These are phyloP conservation scores for Neoarius graeffei DNA, from an alignment of 2,113 vertebrate genomes.

Conservation along the genomic window DNA sequence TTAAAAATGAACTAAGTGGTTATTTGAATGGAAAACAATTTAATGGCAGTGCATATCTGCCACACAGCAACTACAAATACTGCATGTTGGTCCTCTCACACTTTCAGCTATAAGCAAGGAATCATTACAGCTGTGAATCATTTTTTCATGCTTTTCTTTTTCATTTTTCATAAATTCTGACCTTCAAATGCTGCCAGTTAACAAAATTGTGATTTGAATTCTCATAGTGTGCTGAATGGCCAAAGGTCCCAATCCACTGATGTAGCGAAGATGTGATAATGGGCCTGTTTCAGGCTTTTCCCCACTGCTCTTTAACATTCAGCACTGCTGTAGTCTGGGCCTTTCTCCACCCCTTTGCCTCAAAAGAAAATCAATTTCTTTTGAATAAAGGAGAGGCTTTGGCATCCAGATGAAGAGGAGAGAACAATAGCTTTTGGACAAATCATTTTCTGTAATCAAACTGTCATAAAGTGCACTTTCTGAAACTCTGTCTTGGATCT, in stretches of 20 bases:
- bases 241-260: constrained; percentile 3
- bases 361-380: constrained; percentile 40
- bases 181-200: constrained; percentile 18
- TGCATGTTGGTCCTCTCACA: neutral
- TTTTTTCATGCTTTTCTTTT: neutral
- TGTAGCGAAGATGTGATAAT: constrained; percentile 19
- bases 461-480: constrained; percentile 30
- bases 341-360: constrained; percentile 31
- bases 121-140: neutral
- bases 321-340: constrained; percentile 9
- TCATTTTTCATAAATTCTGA: neutral
- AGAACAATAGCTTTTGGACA: constrained; percentile 39
- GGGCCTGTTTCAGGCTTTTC: neutral
- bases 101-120: neutral
- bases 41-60: neutral
- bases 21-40: neutral
- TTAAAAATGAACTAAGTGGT: neutral
- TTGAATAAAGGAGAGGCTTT: constrained; percentile 18
- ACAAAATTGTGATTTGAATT: constrained; percentile 16
- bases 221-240: neutral
- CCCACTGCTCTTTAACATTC: constrained; percentile 40
- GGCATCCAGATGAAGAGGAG: constrained; percentile 23
- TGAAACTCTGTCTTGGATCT: constrained; percentile 19
- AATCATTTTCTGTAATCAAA: constrained; percentile 46
- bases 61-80: neutral